Base-by-base conservation (phyloP, 2,888 invertebrate genomes). In the Seira ritae region DNA sequence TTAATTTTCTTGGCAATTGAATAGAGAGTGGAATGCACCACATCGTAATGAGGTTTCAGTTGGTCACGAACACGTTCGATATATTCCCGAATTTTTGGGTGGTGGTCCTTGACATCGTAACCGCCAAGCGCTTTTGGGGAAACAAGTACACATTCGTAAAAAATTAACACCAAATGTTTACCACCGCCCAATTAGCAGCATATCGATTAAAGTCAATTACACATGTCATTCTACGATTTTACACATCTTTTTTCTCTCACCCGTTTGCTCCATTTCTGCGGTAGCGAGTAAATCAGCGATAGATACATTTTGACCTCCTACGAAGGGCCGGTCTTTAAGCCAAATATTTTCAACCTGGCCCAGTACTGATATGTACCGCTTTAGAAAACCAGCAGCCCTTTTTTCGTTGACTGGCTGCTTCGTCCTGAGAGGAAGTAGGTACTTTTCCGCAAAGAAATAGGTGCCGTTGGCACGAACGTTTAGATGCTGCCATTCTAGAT, bases 401-500 rank as follows among this genome's bases (percentile, higher is more conserved):
- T 72, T 76, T 67, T 81, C 76, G 46, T 85, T 80, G 0, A 70
- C 55, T 12, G 81, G 72, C 19, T 81, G 75, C 20, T 81, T 81
- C 1, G 71, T 81, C 37, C n/a, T 50, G 10, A 23, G 46, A 37
- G 81, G 81, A 10, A 76, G 22, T 31, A 81, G 50, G 19, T 42
- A 81, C 90, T 92, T 92, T 24, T 91, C 89, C 84, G 91, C 91
- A 87, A 95, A 94, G 89, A 93, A 93, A 91, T 92, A 89, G 0
- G 93, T 91, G 87, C 94, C 94, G 83, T 92, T 91, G 0, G 92
- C 84, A 77, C 95, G 91, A 0, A 94, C 91, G 75, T 94, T 95
- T 31, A 92, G 89, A 89, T 95, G 95, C 85, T 96, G 95, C 95
- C 95, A 96, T 90, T 94, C 94, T 80, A 95, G 90, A 90, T 94